Evolutionary conservation across 2,797 vertebrate genomes (phyloP), one percentile per base, ranked within the genome.

Genomic region (Enteromius viviparus): DNA sequence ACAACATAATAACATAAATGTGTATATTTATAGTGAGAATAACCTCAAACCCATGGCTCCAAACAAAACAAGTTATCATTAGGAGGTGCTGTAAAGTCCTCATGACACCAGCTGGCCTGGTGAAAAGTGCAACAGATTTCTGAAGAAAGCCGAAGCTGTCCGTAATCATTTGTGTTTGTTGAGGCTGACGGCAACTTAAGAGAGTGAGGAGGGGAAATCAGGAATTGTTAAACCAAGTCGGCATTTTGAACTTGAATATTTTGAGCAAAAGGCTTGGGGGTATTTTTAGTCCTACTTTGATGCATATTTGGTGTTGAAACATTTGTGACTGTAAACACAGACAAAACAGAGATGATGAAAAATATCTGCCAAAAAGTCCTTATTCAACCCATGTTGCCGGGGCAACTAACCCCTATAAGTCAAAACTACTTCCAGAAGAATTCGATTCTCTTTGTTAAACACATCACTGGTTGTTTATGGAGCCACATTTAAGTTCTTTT

Each of bases 291-390:
- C 78, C 65, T 79, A 79, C 47, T 79, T 69, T 55, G 64, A 55
- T 55, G 49, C 64, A 69, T 66, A 47, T 21, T 78, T 66, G 42
- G 62, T 68, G 64, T 23, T 68, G 78, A 79, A 79, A 79, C n/a
- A 79, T 69, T 69, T 69, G 32, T 42, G 14, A 69, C 65, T 69
- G 78, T 40, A 69, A 79, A 69, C 77, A 79, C 49, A 79, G 64
- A 79, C 65, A 55, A 79, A 79, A 79, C 65, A 40, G 34, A 55
- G 64, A 69, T 42, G 65, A 79, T 29, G 78, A 79, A 79, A 79
- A 69, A 79, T 79, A 37, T 53, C 29, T 51, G 47, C 29, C 45
- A 78, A 78, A 80, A 86, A 71, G 68, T 84, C 82, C 45, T 53
- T 37, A 79, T 70, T 72, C 40, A 65, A 79, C n/a, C 42, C 15